These are phyloP conservation scores for Nemotelus nigrinus DNA, from an alignment of 2,888 invertebrate genomes.

Conservation along the genomic window DNA sequence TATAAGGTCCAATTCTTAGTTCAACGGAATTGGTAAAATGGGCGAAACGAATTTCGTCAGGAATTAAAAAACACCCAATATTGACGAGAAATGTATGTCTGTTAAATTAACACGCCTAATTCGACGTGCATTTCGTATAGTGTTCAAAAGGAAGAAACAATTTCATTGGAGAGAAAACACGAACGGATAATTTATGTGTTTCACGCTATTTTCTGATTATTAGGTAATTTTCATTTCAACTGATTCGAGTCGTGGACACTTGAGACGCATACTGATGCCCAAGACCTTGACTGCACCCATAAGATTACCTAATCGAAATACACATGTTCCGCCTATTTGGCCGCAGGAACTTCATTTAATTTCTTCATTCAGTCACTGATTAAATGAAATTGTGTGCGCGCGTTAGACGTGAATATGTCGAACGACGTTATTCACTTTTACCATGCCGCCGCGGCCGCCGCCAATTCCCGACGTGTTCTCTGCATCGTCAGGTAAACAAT, in stretches of 20 bases:
- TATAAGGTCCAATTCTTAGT: too few species aligned
- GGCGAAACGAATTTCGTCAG: not conserved
- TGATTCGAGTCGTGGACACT: too few species aligned
- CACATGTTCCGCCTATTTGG: not conserved
- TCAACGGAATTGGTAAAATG: not conserved
- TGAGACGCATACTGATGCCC: not conserved
- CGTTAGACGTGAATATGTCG: too few species aligned
- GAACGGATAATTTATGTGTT: not conserved
- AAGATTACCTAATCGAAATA: not conserved
- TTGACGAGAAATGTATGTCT: too few species aligned
- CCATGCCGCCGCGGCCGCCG: not conserved
- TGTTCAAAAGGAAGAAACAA: not conserved
- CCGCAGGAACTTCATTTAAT: not conserved
- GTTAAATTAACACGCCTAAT: not conserved
- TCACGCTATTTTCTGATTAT: not conserved
- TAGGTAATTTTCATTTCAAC: constrained; percentile 7
- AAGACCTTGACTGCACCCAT: constrained; percentile 29
- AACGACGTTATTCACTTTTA: not conserved
- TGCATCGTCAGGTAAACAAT: constrained; percentile 26
- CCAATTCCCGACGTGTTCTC: not conserved
- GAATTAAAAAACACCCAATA: constrained; percentile 15
- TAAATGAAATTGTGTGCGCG: constrained; percentile 24
- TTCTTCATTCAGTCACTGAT: constrained; percentile 19
- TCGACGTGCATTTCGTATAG: not conserved
- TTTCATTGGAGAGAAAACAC: not conserved